These are phyloP conservation scores for Morpho deidamia DNA, from an alignment of 2,888 invertebrate species.

Conservation along the genomic window DNA sequence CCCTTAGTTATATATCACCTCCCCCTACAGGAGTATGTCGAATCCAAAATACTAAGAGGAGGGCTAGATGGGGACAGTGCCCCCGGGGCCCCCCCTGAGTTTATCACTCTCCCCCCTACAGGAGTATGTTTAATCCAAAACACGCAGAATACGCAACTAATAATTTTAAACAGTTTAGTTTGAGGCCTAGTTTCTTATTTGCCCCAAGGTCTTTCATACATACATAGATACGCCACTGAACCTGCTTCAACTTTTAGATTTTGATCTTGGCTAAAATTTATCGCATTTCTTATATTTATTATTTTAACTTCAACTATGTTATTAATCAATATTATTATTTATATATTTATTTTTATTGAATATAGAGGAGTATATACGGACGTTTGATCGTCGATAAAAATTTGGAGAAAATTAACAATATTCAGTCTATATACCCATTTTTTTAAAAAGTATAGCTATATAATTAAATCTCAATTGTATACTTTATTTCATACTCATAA, in stretches of 20 bases:
- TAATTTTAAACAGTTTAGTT: no score
- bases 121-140: no score
- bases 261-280: slow-evolving; percentile 23
- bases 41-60: no score
- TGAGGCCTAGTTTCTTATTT: no score
- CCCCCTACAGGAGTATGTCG: no score
- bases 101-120: no score
- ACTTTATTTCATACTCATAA: not conserved
- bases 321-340: slow-evolving; percentile 9
- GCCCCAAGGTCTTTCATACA: no score
- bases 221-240: no score
- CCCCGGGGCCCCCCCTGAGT: no score
- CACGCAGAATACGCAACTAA: no score
- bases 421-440: slow-evolving; percentile 60
- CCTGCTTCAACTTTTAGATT: slow-evolving; percentile 19
- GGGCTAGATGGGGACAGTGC: no score
- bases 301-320: slow-evolving; percentile 18
- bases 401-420: slow-evolving; percentile 55
- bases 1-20: no score
- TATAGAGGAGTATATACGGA: slow-evolving; percentile 9
- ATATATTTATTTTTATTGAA: slow-evolving; percentile 17
- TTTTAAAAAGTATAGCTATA: slow-evolving; percentile 24
- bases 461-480: slow-evolving; percentile 5
- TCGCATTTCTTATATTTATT: slow-evolving; percentile 23
- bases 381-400: slow-evolving; percentile 14